A percentile compares a stretch with the other conserved stretches of the same genome.
These are phyloP conservation scores for Heliconius ethilla DNA, from an alignment of 2,888 invertebrate species.

Conservation along the genomic window DNA sequence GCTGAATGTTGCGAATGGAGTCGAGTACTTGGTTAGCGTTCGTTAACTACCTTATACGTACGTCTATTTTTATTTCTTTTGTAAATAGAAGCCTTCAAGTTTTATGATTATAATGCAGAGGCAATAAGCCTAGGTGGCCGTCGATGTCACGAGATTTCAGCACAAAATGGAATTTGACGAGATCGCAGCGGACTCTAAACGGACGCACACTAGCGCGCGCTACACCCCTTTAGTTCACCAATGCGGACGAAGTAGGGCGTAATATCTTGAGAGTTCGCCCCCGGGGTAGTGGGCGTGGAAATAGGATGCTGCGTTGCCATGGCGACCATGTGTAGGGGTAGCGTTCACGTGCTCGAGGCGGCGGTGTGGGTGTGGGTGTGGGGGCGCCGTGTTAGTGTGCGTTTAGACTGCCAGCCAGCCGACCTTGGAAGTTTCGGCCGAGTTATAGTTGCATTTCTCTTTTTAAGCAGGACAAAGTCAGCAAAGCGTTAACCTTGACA, in stretches of 20 bases:
- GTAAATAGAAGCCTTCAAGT: conserved; percentile 47
- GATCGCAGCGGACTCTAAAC: conserved; percentile 57
- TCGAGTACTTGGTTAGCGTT: conserved; percentile 64
- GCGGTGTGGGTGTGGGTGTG: conserved; percentile 54
- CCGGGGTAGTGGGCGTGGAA: conserved; percentile 82
- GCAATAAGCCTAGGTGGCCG: conserved; percentile 46
- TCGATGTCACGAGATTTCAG: conserved; percentile 51
- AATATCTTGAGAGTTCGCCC: conserved; percentile 81
- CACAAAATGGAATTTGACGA: conserved; percentile 60
- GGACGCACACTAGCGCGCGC: conserved; percentile 66
- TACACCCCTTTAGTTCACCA: conserved; percentile 80
- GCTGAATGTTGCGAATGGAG: conserved; percentile 71
- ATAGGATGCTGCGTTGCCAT: conserved; percentile 84
- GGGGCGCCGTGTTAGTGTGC: conserved; percentile 53
- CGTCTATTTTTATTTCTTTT: conserved; percentile 51
- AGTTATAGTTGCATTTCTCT: conserved; percentile 58
- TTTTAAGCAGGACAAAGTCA: conserved; percentile 46
- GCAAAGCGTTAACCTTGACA: conserved; percentile 49
- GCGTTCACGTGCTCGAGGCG: conserved; percentile 60
- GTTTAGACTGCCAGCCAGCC: conserved; percentile 50
- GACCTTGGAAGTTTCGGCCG: conserved; percentile 79
- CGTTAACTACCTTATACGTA: conserved; percentile 55
- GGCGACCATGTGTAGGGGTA: conserved; percentile 80
- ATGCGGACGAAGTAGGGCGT: conserved; percentile 80
- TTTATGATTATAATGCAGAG: conserved; percentile 42